Evolutionary conservation across 2,888 invertebrate genomes (phyloP), one percentile per base, ranked within the genome.

Genomic region (Lypha dubia): DNA sequence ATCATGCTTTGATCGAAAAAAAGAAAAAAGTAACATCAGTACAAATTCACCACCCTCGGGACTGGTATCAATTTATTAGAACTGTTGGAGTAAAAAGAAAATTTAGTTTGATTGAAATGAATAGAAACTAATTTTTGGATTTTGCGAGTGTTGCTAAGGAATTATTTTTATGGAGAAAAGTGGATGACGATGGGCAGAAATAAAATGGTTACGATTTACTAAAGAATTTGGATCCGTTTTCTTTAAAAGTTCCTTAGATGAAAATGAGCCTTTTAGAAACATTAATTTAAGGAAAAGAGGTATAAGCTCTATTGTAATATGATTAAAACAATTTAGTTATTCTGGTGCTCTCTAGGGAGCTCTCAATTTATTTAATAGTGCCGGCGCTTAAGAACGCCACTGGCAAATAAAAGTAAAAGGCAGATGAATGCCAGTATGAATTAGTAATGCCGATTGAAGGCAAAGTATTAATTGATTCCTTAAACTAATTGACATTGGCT

Each of bases 11-110:
- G 9, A 56, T 56, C 6, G 56, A 56, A 56, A 56, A 56, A 56
- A 56, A 56, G 56, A 56, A 32, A 24, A 74, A 74, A 62, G 13
- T n/a, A 38, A 51, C 49, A 49, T 38, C 38, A 51, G 22, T 51
- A 75, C n/a, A 75, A 56, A 65, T 56, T 44, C 56, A 75, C 32
- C 56, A 75, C 38, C 56, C 63, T 51, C 65, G 65, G 5, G 68
- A 68, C 53, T 77, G 77, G 56, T 56, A 75, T 51, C 70, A 77
- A 51, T 68, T 77, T 60, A 62, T 77, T 68, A 60, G 60, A 41
- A 49, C 51, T 70, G 35, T 62, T 51, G 51, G 51, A 77, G 24
- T 70, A 58, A 77, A 51, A 77, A 68, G 22, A 46, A 41, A 76
- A 24, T 77, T 77, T 60, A 5, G n/a, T 38, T 60, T 49, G 46